Conservation (phyloP, 2,797 vertebrate genomes). For the Catostomus latipinnis region DNA sequence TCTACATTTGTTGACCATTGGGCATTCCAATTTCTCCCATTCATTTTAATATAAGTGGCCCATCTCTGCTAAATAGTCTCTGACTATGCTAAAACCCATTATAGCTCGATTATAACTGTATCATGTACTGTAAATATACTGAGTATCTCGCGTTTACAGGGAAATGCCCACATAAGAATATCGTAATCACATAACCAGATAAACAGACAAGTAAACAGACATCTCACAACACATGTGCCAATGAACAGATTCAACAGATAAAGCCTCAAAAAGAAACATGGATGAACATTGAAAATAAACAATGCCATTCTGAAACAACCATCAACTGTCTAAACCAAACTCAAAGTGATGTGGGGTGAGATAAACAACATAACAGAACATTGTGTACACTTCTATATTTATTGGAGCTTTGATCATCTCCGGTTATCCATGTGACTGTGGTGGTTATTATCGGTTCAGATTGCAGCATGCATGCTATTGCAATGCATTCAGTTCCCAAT, state of each 20-base stretch:
- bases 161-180: conserved; percentile 10
- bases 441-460: conserved; percentile 9
- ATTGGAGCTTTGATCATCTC: conserved; percentile 19
- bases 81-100: background rate
- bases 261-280: background rate
- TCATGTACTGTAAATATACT: too few relatives aligned
- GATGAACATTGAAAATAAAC: background rate
- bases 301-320: background rate
- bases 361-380: background rate
- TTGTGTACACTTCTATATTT: background rate
- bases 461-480: background rate
- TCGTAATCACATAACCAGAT: background rate
- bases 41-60: too few relatives aligned
- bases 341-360: background rate
- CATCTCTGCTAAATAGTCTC: too few relatives aligned
- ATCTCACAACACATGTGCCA: background rate
- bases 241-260: background rate
- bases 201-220: background rate
- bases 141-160: too few relatives aligned
- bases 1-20: too few relatives aligned
- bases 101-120: too few relatives aligned
- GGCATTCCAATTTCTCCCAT: too few relatives aligned
- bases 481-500: background rate
- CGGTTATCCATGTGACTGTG: conserved; percentile 15
- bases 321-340: background rate